Conservation (phyloP, 2,888 invertebrate genomes). For the Drosophila stalkeri region DNA sequence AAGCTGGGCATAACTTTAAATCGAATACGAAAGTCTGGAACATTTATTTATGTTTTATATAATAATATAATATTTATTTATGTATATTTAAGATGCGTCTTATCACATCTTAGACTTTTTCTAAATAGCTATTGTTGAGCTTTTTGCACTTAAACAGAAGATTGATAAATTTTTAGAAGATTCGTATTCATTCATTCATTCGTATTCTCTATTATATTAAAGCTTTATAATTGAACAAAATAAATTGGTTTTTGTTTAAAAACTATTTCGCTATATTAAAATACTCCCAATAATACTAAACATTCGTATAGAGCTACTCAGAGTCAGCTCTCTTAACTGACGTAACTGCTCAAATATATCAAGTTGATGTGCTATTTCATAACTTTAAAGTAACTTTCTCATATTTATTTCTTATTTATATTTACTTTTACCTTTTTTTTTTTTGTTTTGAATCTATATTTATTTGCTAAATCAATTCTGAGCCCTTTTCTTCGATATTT, state of each 20-base stretch:
- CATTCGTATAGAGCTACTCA: neutral
- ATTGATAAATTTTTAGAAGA: neutral
- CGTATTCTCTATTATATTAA: too few species aligned
- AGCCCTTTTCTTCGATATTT: conserved; percentile 19
- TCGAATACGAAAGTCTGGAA: neutral
- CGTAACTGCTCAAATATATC: neutral
- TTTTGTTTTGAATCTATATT: neutral
- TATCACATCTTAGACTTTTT: neutral
- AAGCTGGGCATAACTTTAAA: neutral
- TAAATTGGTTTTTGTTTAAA: too few species aligned
- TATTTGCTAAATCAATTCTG: neutral
- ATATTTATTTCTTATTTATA: neutral
- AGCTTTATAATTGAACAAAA: too few species aligned
- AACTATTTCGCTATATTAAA: neutral
- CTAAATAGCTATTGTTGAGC: neutral
- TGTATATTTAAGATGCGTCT: too few species aligned
- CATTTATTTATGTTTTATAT: neutral
- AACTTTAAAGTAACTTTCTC: neutral
- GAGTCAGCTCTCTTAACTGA: neutral
- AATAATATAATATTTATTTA: neutral
- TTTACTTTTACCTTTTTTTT: neutral
- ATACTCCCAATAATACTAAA: neutral
- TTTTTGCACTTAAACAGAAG: neutral
- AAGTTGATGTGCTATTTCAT: neutral
- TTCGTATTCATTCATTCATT: too few species aligned